Conservation (phyloP, 1,140 invertebrate genomes). For the Octopus sinensis region DNA sequence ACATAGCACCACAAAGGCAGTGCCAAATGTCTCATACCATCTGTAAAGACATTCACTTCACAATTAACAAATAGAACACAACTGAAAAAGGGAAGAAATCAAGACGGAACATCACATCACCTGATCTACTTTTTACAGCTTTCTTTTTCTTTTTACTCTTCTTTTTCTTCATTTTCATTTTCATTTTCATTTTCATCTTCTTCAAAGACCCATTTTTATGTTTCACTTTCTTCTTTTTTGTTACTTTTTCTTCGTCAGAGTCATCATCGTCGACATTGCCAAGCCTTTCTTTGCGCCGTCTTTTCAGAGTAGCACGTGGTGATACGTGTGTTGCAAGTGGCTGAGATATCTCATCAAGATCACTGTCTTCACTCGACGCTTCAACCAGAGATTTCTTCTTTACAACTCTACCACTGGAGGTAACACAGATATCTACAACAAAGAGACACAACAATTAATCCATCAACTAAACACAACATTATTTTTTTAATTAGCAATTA, state of each 20-base stretch:
- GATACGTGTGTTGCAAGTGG: conserved; percentile 1
- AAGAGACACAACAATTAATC: too few species aligned
- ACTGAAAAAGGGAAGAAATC: conserved; percentile 2
- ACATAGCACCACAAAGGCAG: too few species aligned
- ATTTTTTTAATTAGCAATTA: too few species aligned
- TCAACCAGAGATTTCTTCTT: conserved; percentile 8
- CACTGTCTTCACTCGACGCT: conserved; percentile 8
- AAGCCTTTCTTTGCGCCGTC: conserved; percentile 35
- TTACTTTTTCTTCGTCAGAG: conserved; percentile 48
- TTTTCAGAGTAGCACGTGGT: conserved; percentile 22
- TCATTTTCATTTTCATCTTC: conserved; percentile 13
- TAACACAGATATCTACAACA: conserved; percentile 15
- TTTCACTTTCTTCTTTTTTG: conserved; percentile 15
- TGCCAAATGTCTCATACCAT: too few species aligned
- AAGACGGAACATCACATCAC: conserved; percentile 12
- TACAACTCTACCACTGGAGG: background rate
- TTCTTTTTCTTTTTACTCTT: conserved; percentile 1
- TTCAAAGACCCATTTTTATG: conserved; percentile 15
- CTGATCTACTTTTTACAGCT: conserved; percentile 16
- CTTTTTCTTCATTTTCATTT: conserved; percentile 21
- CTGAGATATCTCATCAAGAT: background rate
- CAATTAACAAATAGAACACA: background rate
- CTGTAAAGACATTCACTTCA: too few species aligned
- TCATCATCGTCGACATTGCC: conserved; percentile 40
- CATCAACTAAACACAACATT: too few species aligned